phyloP scores from a whole-genome alignment of 1,140 invertebrate genomes.

The Drosophila equinoxialis region DNA sequence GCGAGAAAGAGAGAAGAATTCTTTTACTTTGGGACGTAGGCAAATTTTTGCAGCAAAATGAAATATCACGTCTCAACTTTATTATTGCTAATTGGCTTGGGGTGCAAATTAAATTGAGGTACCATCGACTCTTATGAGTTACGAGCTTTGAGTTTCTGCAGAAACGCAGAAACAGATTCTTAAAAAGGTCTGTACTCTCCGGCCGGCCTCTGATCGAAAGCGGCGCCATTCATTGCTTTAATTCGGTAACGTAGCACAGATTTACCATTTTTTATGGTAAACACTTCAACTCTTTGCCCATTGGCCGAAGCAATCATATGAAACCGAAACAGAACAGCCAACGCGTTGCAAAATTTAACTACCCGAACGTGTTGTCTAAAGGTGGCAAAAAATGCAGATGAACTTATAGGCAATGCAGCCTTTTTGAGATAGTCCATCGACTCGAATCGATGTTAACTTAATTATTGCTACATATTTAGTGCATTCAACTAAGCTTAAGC shows the following conservation, averaged over 20 bases:
- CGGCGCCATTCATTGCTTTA: slow-evolving; percentile 60
- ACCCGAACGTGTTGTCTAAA: slow-evolving; percentile 52
- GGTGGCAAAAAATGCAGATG: slow-evolving; percentile 22
- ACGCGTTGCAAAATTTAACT: slow-evolving; percentile 55
- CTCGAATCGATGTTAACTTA: too few relatives aligned
- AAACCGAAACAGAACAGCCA: background rate
- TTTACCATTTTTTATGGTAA: slow-evolving; percentile 80
- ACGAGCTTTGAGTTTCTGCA: slow-evolving; percentile 62
- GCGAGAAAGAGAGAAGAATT: background rate
- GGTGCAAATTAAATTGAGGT: slow-evolving; percentile 61
- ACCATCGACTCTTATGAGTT: slow-evolving; percentile 74
- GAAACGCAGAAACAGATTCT: slow-evolving; percentile 33
- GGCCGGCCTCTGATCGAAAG: slow-evolving; percentile 36
- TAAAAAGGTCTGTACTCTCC: slow-evolving; percentile 1
- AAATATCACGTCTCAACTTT: slow-evolving; percentile 82
- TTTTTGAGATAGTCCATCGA: too few relatives aligned
- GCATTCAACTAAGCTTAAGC: too few relatives aligned
- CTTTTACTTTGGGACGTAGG: slow-evolving; percentile 44
- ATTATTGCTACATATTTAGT: too few relatives aligned
- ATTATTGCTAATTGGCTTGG: slow-evolving; percentile 77
- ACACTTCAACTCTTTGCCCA: slow-evolving; percentile 57
- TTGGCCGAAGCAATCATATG: slow-evolving; percentile 57
- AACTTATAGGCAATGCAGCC: slow-evolving; percentile 11
- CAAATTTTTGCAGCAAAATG: slow-evolving; percentile 73
- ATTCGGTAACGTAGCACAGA: slow-evolving; percentile 72